Evolutionary conservation across 2,113 vertebrate species (phyloP).

Genomic region (Mesocricetus auratus): DNA sequence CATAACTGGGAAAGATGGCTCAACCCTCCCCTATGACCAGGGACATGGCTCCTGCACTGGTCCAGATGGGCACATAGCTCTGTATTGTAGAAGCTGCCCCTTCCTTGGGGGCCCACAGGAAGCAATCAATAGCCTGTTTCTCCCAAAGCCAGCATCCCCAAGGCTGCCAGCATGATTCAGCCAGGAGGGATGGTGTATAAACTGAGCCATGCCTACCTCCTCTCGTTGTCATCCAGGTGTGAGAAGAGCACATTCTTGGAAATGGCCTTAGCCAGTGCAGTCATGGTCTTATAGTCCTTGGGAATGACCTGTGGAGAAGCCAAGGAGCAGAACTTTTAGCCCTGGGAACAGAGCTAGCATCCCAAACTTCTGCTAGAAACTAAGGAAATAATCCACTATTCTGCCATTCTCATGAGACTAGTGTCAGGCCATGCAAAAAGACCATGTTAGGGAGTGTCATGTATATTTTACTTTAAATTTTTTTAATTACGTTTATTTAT

Average conservation of each 20-base stretch:
- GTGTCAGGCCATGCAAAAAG: not conserved
- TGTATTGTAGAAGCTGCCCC: not conserved
- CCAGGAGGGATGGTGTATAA: not conserved
- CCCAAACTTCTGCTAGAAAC: not conserved
- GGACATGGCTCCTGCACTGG: not conserved
- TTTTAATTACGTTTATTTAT: not conserved
- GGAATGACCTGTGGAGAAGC: constrained; percentile 93
- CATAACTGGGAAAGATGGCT: not conserved
- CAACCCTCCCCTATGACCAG: not conserved
- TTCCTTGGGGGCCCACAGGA: not conserved
- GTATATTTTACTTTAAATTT: not conserved
- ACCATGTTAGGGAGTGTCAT: not conserved
- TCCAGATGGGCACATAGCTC: not conserved
- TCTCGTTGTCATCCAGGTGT: constrained; percentile 98
- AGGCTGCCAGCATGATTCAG: rapidly evolving
- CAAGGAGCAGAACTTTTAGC: not conserved
- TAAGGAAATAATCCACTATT: rapidly evolving
- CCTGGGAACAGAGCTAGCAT: not conserved
- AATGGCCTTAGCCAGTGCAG: constrained; percentile 97
- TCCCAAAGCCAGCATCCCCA: not conserved
- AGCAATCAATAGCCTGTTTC: not conserved
- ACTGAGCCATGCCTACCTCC: constrained; percentile 89
- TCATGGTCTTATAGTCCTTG: constrained; percentile 99
- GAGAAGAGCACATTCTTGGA: constrained; percentile 98
- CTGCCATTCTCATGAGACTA: too few species aligned